These are phyloP conservation scores for Hystrix brachyura DNA, from an alignment of 2,113 vertebrate species.

Conservation along the genomic window DNA sequence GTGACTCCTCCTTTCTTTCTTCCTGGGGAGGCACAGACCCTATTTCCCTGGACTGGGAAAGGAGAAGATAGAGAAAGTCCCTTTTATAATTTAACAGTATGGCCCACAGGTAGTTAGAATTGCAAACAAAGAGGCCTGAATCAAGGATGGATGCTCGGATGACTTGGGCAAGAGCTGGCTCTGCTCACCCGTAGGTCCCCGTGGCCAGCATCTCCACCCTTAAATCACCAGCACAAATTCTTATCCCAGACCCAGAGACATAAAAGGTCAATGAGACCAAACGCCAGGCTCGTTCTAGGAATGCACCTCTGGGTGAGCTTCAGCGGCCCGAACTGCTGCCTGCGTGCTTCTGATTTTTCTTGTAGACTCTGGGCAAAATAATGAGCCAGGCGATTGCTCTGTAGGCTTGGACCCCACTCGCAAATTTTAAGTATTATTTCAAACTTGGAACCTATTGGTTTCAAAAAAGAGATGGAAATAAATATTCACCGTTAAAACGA, in stretches of 20 bases:
- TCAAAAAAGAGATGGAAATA: neutral
- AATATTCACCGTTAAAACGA: neutral
- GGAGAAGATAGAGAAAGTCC: neutral
- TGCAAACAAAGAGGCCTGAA: neutral
- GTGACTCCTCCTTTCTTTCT: neutral
- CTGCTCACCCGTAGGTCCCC: neutral
- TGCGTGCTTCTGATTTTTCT: neutral
- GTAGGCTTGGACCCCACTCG: neutral
- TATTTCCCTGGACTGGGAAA: neutral
- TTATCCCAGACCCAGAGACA: neutral
- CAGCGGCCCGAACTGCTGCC: neutral
- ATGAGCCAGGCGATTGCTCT: neutral
- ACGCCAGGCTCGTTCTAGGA: neutral
- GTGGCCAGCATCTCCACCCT: neutral
- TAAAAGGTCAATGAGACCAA: neutral
- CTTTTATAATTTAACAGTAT: neutral
- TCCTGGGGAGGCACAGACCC: neutral
- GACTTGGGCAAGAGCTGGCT: neutral
- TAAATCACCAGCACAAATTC: neutral
- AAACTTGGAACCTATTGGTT: neutral
- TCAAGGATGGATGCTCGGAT: neutral
- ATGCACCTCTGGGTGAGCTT: neutral
- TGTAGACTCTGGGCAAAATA: neutral
- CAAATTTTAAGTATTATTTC: conserved; percentile 46
- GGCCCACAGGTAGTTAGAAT: neutral